Conservation (phyloP, 2,113 vertebrate genomes). For the Heterotilapia buettikoferi region DNA sequence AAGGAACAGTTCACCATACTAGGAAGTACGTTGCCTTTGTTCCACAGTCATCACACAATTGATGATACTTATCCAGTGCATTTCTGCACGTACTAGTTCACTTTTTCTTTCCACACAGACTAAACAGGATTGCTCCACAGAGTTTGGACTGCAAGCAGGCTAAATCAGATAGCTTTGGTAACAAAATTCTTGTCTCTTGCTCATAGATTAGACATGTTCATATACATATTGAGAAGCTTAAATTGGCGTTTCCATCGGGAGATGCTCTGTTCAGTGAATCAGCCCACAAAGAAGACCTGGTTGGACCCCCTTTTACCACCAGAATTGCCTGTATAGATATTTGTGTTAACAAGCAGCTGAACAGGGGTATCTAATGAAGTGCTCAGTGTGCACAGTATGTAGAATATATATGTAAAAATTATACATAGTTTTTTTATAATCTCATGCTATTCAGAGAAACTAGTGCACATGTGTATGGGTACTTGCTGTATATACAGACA, state of each 20-base stretch:
- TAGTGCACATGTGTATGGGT: background rate
- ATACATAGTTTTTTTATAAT: background rate
- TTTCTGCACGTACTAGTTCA: background rate
- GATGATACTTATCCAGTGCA: background rate
- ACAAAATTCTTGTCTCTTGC: background rate
- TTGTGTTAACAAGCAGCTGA: background rate
- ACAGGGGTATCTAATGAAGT: background rate
- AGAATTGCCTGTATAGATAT: background rate
- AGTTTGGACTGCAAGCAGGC: background rate
- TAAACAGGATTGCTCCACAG: background rate
- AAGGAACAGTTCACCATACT: background rate
- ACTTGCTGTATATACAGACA: background rate
- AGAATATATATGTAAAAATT: background rate
- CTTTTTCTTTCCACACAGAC: background rate
- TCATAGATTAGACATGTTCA: background rate
- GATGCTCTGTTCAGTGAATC: background rate
- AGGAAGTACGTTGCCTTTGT: background rate
- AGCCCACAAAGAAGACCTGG: background rate
- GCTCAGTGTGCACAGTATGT: background rate
- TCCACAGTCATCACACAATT: background rate
- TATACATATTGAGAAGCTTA: background rate
- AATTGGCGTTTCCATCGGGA: background rate
- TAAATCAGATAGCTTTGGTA: background rate
- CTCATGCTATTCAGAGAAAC: background rate
- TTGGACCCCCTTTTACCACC: background rate